Percentiles rank a stretch among this genome's conserved stretches.
phyloP scores from a whole-genome alignment of 2,888 invertebrate species.

The Cerastoderma edule region DNA sequence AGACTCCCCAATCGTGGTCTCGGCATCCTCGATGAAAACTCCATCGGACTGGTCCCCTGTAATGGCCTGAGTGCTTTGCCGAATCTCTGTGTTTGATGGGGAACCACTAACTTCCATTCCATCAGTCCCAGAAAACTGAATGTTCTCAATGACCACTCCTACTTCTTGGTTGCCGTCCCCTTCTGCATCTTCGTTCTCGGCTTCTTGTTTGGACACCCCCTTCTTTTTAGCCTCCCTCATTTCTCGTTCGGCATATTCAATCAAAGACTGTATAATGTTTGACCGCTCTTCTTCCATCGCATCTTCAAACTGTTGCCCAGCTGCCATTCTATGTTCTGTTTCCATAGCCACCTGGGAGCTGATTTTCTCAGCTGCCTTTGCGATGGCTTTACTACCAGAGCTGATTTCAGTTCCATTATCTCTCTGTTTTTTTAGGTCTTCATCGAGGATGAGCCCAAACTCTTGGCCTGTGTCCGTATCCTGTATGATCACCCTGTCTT shows the following conservation, averaged over 20 bases:
- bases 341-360: neutral
- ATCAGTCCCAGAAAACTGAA: neutral
- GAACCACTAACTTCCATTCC: neutral
- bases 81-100: neutral
- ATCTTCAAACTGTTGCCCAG: constrained; percentile 7
- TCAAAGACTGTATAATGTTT: constrained; percentile 37
- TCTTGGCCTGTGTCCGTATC: neutral
- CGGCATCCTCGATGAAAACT: constrained; percentile 7
- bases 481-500: neutral
- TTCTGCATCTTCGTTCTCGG: neutral
- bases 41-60: constrained; percentile 3
- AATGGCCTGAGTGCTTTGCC: constrained; percentile 1
- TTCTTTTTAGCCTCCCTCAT: constrained; percentile 1
- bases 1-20: neutral
- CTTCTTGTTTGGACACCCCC: neutral
- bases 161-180: neutral
- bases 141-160: neutral
- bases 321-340: constrained; percentile 8
- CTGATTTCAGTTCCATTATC: neutral
- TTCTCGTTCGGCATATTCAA: constrained; percentile 44
- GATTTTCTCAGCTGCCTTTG: neutral
- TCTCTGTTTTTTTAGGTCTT: neutral
- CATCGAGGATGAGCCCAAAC: neutral
- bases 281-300: constrained; percentile 29
- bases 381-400: neutral